Evolutionary conservation across 2,113 vertebrate genomes (phyloP), one percentile per base, ranked within the genome.

Genomic region (Eudyptes chrysolophus): DNA sequence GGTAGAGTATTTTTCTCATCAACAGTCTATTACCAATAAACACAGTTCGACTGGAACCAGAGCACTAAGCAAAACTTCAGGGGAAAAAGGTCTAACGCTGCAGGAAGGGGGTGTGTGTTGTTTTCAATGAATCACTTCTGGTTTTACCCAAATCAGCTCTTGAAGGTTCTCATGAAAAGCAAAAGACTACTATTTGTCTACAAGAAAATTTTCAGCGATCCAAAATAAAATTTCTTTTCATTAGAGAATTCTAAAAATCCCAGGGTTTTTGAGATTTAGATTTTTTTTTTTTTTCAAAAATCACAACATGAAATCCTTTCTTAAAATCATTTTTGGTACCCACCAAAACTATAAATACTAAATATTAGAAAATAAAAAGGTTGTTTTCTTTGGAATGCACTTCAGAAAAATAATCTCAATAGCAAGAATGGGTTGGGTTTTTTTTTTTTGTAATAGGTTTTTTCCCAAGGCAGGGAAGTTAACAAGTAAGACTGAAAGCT

Each of bases 401-500:
- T 46, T 88, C 42, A 51, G 57, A 84, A 87, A 93, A 71, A 49
- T 32, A n/a, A 75, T 55, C 61, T 65, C 25, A 42, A 0, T 40
- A 48, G 29, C 0, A 0, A 89, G 44, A 91, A 61, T 11, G 14
- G 30, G 6, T 52, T 54, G 4, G 1, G 7, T 11, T 2, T 10
- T 55, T 68, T 36, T 42, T 42, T 13, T 16, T 52, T 46, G 8
- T 55, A 51, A 60, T 55, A 64, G 15, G 2, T 10, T 75, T 90
- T 66, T 87, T 30, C 27, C 72, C 46, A 61, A 93, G 54, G n/a
- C 6, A 65, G 30, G 62, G 42, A 42, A 57, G 24, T 90, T 80
- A 52, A 86, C n/a, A 92, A 88, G 2, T 55, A 25, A 69, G 49
- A 48, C 51, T 57, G 40, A 72, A 77, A 92, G 20, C 74, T 3